Conservation (phyloP, 1,140 invertebrate species). For the Mactra quadrangularis region DNA sequence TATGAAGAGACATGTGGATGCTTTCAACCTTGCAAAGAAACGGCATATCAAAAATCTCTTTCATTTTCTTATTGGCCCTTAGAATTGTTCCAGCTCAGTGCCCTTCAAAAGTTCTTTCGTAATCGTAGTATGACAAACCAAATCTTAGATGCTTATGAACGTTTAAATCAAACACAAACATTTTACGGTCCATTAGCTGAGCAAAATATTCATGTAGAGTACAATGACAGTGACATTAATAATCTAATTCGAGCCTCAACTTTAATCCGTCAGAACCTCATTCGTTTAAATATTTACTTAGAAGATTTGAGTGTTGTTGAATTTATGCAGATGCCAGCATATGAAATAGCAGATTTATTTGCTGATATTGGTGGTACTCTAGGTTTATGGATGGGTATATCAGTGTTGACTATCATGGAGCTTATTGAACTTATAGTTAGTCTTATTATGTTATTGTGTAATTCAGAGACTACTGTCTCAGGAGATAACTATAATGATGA, state of each 20-base stretch:
- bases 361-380: slow-evolving; percentile 81
- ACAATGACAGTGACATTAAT: slow-evolving; percentile 62
- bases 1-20: slow-evolving; percentile 77
- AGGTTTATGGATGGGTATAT: slow-evolving; percentile 82
- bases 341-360: slow-evolving; percentile 79
- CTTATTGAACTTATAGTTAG: slow-evolving; percentile 77
- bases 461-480: slow-evolving; percentile 73
- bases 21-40: slow-evolving; percentile 79
- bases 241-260: slow-evolving; percentile 71
- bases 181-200: background rate
- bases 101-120: slow-evolving; percentile 70
- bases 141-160: slow-evolving; percentile 71
- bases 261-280: slow-evolving; percentile 78
- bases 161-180: background rate
- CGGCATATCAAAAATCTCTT: slow-evolving; percentile 78
- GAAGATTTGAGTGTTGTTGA: slow-evolving; percentile 80
- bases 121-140: slow-evolving; percentile 63
- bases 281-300: slow-evolving; percentile 79
- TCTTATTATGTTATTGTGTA: slow-evolving; percentile 75
- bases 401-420: slow-evolving; percentile 81
- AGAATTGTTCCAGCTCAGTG: slow-evolving; percentile 78
- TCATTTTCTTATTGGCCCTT: slow-evolving; percentile 81
- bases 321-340: slow-evolving; percentile 78
- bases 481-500: background rate
- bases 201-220: slow-evolving; percentile 23